Percentiles rank a stretch among this genome's conserved stretches.
Conservation (phyloP, 1,140 invertebrate genomes). For the Caenorhabditis tropicalis region DNA sequence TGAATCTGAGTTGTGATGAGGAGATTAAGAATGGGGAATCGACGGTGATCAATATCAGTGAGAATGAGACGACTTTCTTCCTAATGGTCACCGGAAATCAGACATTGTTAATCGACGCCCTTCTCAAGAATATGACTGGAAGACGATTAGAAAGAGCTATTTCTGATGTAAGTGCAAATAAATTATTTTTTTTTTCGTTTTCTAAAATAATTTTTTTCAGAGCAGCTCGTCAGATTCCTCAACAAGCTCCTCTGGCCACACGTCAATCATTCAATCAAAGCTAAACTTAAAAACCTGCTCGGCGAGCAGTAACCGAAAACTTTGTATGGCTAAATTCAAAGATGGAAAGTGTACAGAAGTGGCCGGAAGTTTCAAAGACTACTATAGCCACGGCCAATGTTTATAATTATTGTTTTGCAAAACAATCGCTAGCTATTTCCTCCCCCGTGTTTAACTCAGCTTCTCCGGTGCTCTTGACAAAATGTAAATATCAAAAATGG, state of each 20-base stretch:
- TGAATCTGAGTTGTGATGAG: constrained; percentile 16
- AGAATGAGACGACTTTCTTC: neutral
- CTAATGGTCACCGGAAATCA: constrained; percentile 19
- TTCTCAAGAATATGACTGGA: neutral
- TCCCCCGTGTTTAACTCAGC: neutral
- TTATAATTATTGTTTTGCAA: neutral
- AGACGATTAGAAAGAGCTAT: neutral
- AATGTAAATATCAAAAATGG: neutral
- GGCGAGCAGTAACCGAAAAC: neutral
- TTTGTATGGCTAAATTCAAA: constrained; percentile 14
- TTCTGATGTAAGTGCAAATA: neutral
- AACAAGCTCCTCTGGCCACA: neutral
- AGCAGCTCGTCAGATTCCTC: constrained; percentile 29
- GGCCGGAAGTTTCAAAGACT: neutral
- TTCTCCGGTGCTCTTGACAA: neutral
- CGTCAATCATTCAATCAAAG: neutral
- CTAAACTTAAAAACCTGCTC: neutral
- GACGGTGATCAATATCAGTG: neutral
- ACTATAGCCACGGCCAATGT: constrained; percentile 11
- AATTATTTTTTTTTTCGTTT: neutral
- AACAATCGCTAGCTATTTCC: neutral
- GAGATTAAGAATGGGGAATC: neutral
- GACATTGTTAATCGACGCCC: constrained; percentile 5
- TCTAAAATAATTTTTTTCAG: neutral
- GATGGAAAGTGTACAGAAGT: constrained; percentile 32